Evolutionary conservation across 2,797 vertebrate species (phyloP), one percentile per base, ranked within the genome.

Genomic region (Phylloscopus collybita): DNA sequence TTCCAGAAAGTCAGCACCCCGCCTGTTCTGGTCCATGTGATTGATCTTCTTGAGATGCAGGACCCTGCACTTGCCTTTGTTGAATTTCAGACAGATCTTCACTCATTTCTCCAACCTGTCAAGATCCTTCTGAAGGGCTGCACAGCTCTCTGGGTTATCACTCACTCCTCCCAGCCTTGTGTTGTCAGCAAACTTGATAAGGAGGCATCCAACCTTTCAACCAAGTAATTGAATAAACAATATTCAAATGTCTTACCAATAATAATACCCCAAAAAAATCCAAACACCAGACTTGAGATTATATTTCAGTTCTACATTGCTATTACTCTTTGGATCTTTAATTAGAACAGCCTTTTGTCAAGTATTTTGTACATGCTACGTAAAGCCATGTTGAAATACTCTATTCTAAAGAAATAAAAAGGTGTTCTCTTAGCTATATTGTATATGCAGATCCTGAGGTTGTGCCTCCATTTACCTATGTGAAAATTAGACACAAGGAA

Each of bases 1-100:
- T 80, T 62, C 30, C 61, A 89, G 27, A 18, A 47, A 6, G 5
- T 61, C 34, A 42, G 8, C 0, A 0, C 5, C 14, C n/a, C 40
- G 30, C 9, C 34, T 62, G 13, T 36, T 8, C 26, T 42, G 29
- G 30, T 11, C 17, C 34, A 22, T 20, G 11, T 17, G 11, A 25
- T 21, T 38, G 21, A 12, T 66, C 53, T 25, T 51, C 14, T 44
- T 45, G 19, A 53, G 53, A 32, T 30, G 7, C 25, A 67, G 30
- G 17, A 67, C 38, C 9, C n/a, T 60, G 8, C 14, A 34, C 10
- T 60, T 47, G 14, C 20, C 21, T 45, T 53, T n/a, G 16, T 2
- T 66, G n/a, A 34, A 34, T 14, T 60, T 66, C 20, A 34, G 14
- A 21, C 25, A 25, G 25, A 26, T 30, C 11, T 47, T 53, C 32